Base-by-base conservation (phyloP, 2,888 invertebrate species). In the Ceraclea dissimilis region DNA sequence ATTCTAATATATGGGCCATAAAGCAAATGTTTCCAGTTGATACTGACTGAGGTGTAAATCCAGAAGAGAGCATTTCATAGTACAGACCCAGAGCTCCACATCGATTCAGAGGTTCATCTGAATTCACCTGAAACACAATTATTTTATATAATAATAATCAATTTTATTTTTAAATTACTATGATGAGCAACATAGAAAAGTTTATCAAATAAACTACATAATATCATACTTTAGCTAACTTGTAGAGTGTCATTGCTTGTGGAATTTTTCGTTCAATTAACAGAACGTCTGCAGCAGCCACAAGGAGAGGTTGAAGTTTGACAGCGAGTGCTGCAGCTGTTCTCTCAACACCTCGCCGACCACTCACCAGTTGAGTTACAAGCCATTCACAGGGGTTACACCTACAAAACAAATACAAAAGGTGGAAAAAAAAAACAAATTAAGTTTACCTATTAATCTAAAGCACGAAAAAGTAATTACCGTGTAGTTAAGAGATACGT, bases 241-340 rank as follows among this genome's bases (percentile, higher is more conserved):
- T 87, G 71, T 90, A 94, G 18, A 93, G 80, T 60, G 87, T 81
- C 62, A 88, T 79, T 1, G 93, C 93, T 58, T 88, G 86, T 51
- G 85, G 80, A 59, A 88, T 83, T 63, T 86, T 83, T 13, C 85
- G 85, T 59, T 85, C 81, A 2, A 85, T 79, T 66, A 94, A 75
- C 66, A 90, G 78, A 69, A 88, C 79, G 71, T 93, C 93, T 0
- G 92, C 92, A 26, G 91, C 88, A 64, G 84, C 82, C 68, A 90
- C 88, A 62, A 93, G 76, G 52, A 86, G 72, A 53, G 81, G 79
- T 60, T 84, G 82, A 50, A 87, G 72, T 64, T 71, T 67, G 11
- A 76, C 75, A 6, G 68, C 72, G 56, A 77, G 65, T n/a, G 73
- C 76, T 5, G 69, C 70, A 8, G 75, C 74, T 19, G 73, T 67